Evolutionary conservation across 1,140 invertebrate genomes (phyloP).

Genomic region (Neomicropteryx cornuta): DNA sequence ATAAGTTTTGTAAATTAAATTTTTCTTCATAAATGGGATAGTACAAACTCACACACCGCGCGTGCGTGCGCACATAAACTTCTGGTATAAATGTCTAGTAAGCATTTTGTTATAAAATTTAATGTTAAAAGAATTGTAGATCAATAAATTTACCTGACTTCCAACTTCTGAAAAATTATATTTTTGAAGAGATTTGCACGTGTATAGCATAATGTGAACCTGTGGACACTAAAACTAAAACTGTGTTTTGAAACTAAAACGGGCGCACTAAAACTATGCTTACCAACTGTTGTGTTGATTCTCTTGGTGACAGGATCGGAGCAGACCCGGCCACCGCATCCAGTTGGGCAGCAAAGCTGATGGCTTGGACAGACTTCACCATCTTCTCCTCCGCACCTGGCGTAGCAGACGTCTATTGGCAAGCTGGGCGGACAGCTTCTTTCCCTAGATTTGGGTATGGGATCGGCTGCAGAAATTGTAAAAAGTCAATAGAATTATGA

Average conservation of each 20-base stretch:
- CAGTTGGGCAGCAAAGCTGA: conserved; percentile 40
- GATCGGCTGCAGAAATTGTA: too few species aligned
- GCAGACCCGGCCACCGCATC: conserved; percentile 41
- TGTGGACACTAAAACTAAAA: too few species aligned
- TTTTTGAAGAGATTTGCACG: background rate
- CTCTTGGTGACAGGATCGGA: conserved; percentile 36
- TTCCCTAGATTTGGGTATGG: too few species aligned
- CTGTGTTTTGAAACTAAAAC: background rate
- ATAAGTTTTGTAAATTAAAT: too few species aligned
- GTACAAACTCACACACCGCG: too few species aligned
- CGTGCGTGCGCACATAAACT: too few species aligned
- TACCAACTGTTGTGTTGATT: conserved; percentile 23
- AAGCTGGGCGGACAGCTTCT: conserved; percentile 27
- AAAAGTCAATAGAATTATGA: too few species aligned
- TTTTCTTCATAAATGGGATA: too few species aligned
- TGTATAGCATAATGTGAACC: background rate
- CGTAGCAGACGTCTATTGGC: conserved; percentile 23
- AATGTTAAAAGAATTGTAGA: background rate
- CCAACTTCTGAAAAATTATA: background rate
- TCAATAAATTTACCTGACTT: background rate
- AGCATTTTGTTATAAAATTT: too few species aligned
- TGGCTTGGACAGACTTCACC: conserved; percentile 14
- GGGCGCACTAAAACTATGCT: background rate
- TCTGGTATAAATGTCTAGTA: too few species aligned
- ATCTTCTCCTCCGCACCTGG: conserved; percentile 18